Percentiles rank a stretch among this genome's conserved stretches.
Evolutionary conservation across 2,888 invertebrate genomes (phyloP).

Genomic region (Tetranychus truncatus): DNA sequence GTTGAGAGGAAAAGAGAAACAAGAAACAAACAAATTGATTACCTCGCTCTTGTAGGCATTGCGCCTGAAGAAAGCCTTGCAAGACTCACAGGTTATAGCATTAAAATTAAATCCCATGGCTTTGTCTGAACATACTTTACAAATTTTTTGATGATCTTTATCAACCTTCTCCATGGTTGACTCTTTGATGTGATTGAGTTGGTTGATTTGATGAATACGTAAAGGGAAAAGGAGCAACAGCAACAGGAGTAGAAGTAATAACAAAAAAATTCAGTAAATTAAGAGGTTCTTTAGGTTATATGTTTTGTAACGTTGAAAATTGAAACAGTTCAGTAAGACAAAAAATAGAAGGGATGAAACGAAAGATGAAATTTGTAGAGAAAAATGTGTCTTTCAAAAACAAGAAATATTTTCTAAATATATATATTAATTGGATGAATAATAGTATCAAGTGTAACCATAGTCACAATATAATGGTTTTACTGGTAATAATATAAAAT

Average conservation of each 20-base stretch:
- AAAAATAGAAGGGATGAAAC: background rate
- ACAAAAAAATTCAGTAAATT: background rate
- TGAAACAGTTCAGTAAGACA: background rate
- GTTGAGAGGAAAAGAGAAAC: background rate
- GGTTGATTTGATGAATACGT: background rate
- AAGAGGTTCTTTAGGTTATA: background rate
- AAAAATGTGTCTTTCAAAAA: background rate
- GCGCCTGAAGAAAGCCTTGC: conserved; percentile 85
- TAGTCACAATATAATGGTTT: background rate
- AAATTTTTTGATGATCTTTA: conserved; percentile 32
- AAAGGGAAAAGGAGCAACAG: background rate
- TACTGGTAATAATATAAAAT: background rate
- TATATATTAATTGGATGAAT: background rate
- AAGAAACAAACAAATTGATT: background rate
- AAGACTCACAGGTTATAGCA: conserved; percentile 86
- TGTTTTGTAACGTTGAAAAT: too few relatives aligned
- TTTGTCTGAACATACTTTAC: conserved; percentile 82
- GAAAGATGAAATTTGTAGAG: background rate
- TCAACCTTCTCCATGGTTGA: background rate
- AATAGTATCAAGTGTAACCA: background rate
- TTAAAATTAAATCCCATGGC: conserved; percentile 90
- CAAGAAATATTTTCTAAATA: background rate
- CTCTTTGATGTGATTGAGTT: background rate
- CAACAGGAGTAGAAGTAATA: too few relatives aligned
- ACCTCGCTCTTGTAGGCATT: conserved; percentile 45